phyloP scores from a whole-genome alignment of 2,888 invertebrate genomes.

The Drymonia ruficornis region DNA sequence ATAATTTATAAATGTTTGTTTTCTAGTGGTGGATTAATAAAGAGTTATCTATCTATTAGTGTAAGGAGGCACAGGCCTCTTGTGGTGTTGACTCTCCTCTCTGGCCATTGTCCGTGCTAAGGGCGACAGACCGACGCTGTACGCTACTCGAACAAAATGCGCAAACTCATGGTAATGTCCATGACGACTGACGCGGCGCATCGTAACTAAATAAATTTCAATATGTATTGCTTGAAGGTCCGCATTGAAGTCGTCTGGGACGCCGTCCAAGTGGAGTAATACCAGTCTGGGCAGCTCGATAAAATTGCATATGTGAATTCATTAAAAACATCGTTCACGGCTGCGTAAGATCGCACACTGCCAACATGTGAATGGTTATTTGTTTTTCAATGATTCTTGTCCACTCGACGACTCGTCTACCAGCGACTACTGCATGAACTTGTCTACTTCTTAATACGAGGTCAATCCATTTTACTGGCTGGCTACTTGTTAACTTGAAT shows the following conservation, averaged over 20 bases:
- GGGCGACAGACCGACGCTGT: conserved; percentile 9
- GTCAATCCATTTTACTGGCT: too few relatives aligned
- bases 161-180: conserved; percentile 36
- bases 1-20: too few relatives aligned
- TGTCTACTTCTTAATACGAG: too few relatives aligned
- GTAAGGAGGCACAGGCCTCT: conserved; percentile 24
- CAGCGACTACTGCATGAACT: too few relatives aligned
- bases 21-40: too few relatives aligned
- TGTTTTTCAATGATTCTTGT: too few relatives aligned
- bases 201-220: conserved; percentile 17
- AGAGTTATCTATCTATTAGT: too few relatives aligned
- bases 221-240: conserved; percentile 16
- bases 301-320: neutral
- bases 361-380: too few relatives aligned
- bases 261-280: neutral
- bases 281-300: neutral
- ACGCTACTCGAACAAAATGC: conserved; percentile 13
- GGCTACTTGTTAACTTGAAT: too few relatives aligned
- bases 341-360: too few relatives aligned
- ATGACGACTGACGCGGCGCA: conserved; percentile 28
- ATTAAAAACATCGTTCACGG: neutral
- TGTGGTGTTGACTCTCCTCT: conserved; percentile 55
- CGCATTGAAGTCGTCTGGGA: neutral
- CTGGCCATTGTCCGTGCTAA: conserved; percentile 12
- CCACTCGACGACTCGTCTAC: too few relatives aligned